Base-by-base conservation (phyloP, 2,797 vertebrate genomes). In the Apogon hyalosoma region DNA sequence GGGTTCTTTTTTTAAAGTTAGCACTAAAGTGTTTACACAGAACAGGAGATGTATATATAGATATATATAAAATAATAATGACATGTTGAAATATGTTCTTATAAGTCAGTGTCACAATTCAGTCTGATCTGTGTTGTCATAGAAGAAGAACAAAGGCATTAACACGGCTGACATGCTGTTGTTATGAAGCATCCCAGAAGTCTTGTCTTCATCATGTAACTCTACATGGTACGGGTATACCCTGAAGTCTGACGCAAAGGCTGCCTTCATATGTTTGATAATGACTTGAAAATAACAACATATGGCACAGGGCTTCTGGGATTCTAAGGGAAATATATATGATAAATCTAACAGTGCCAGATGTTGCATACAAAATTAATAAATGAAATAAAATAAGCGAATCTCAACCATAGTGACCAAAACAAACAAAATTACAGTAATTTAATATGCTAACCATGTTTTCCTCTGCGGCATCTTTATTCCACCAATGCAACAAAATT, bases 401-500 rank as follows among this genome's bases (percentile, higher is more conserved):
- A 18, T 16, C 13, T 58, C 19, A 56, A 14, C 3, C 16, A 16
- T 38, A 67, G 49, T 19, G 31, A 53, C 42, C 10, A 1, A 10
- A 15, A 45, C 9, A 24, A 47, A 49, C n/a, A 10, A 28, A 12
- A 60, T 54, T 6, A 12, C 10, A 18, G 16, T 28, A 41, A 50
- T 65, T 6, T 12, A 61, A 58, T 16, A 13, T 40, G 31, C 59
- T 59, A 50, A 33, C 31, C 28, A 48, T 19, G 9, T 48, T 19
- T 42, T 58, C 43, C 33, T 3, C 11, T 8, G 28, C 4, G 48
- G 28, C 2, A 39, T 19, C 28, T 12, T 51, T 19, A 16, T 46
- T 46, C 40, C 52, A 39, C 4, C 1, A 1, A 16, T 47, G 42
- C 7, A 18, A 52, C 14, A 41, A n/a, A 46, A 51, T 50, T 28